Conservation (phyloP, 2,888 invertebrate genomes). For the Tipula helvola region DNA sequence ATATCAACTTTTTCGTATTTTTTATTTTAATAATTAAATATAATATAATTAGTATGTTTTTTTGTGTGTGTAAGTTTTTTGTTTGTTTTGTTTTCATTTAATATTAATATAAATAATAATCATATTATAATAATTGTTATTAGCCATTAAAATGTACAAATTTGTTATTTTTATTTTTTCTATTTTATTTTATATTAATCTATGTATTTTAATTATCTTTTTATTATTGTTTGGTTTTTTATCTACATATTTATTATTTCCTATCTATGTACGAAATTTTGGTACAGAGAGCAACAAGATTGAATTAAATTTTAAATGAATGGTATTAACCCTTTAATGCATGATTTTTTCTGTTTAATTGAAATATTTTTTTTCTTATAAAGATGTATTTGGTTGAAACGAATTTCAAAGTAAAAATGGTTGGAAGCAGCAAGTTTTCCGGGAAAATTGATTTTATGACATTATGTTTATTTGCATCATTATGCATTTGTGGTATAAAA, state of each 20-base stretch:
- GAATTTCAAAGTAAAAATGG: too few species aligned
- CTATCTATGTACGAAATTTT: neutral
- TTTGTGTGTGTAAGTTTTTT: neutral
- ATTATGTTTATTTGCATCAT: too few species aligned
- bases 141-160: neutral
- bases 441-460: too few species aligned
- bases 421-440: too few species aligned
- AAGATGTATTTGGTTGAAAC: too few species aligned
- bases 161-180: neutral
- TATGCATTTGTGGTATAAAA: too few species aligned
- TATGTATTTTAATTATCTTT: neutral
- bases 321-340: too few species aligned
- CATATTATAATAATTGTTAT: neutral
- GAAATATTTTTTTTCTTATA: too few species aligned
- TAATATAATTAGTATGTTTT: neutral
- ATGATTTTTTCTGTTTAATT: too few species aligned
- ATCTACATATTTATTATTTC: neutral
- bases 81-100: neutral
- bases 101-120: neutral
- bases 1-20: neutral
- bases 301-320: neutral
- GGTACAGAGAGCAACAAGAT: neutral
- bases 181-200: neutral
- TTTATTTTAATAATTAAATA: neutral
- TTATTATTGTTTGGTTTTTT: neutral